These are phyloP conservation scores for Zoroaster sp. DNA, from an alignment of 53 echinoderm and acorn worm genomes.

Conservation along the genomic window DNA sequence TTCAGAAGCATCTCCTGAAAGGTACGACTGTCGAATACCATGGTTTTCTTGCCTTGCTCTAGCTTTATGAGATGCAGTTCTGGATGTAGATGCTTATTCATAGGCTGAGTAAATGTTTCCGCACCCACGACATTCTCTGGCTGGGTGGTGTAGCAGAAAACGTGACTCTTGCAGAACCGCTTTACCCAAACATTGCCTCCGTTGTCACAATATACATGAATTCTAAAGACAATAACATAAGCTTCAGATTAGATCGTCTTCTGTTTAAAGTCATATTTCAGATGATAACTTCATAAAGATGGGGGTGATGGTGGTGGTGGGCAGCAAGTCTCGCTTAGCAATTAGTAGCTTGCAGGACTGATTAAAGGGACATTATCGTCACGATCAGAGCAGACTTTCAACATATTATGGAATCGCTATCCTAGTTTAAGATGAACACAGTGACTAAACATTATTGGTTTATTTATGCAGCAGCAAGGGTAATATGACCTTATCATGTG, in stretches of 20 bases:
- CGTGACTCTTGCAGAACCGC: slow-evolving; percentile 8
- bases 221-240: not conserved
- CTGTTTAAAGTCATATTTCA: not conserved
- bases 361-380: not conserved
- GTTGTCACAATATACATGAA: not conserved
- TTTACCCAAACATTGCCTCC: not conserved
- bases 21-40: not conserved
- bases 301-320: not conserved
- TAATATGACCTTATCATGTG: too few species aligned
- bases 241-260: not conserved
- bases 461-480: too few species aligned
- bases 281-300: not conserved
- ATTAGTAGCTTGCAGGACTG: not conserved
- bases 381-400: not conserved
- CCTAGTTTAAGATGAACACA: too few species aligned
- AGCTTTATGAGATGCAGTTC: not conserved
- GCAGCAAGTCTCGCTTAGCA: not conserved
- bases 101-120: not conserved
- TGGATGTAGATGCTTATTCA: not conserved
- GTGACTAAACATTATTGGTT: too few species aligned
- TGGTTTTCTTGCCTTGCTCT: not conserved
- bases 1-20: not conserved
- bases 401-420: too few species aligned
- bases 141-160: slow-evolving; percentile 5
- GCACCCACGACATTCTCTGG: not conserved